Evolutionary conservation across 2,113 vertebrate species (phyloP).

Genomic region (Cephalopterus ornatus): DNA sequence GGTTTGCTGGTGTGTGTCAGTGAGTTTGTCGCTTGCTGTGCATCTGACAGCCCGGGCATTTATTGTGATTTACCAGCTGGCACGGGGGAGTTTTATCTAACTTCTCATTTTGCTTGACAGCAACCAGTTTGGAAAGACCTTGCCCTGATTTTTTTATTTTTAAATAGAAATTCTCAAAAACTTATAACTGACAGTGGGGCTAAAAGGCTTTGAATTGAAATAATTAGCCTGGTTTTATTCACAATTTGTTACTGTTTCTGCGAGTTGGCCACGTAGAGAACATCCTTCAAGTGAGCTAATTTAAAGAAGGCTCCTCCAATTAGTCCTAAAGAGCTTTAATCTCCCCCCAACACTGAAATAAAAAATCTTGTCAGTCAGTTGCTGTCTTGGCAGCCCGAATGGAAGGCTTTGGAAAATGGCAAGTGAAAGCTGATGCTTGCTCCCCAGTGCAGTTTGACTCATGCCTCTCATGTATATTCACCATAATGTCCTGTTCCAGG

Average conservation of each 20-base stretch:
- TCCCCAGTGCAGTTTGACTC: slow-evolving; percentile 5
- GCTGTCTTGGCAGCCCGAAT: slow-evolving; percentile 8
- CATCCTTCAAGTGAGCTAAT: background rate
- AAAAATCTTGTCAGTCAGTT: background rate
- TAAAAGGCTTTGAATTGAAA: background rate
- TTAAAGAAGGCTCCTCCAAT: background rate
- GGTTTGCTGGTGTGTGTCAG: slow-evolving; percentile 49
- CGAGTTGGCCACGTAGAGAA: background rate
- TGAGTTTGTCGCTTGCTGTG: slow-evolving; percentile 39
- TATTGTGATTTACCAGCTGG: slow-evolving; percentile 71
- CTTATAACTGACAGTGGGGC: background rate
- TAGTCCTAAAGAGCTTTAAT: background rate
- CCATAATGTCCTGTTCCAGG: background rate
- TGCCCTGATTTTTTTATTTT: background rate
- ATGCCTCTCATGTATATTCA: background rate
- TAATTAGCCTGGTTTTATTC: background rate
- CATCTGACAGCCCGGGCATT: slow-evolving; percentile 70
- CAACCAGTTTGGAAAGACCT: slow-evolving; percentile 53
- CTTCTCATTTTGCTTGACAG: slow-evolving; percentile 60
- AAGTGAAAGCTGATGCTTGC: background rate
- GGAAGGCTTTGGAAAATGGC: background rate
- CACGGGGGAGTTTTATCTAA: slow-evolving; percentile 69
- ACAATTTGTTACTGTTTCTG: background rate
- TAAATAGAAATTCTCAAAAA: background rate
- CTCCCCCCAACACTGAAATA: background rate